Conservation (phyloP, 1,140 invertebrate species). For the Orussus abietinus region DNA sequence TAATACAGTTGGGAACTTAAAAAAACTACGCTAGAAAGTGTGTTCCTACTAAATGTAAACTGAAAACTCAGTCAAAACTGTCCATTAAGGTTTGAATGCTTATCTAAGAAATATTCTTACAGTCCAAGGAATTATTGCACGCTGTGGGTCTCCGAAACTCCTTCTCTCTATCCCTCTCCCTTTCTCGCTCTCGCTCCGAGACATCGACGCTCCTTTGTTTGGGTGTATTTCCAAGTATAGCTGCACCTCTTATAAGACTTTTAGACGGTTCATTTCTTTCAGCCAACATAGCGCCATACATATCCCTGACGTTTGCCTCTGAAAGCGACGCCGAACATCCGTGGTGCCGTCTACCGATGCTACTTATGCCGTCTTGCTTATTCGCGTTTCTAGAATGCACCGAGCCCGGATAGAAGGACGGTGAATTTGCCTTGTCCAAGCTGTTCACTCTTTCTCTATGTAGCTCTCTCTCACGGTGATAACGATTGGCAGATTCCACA, state of each 20-base stretch:
- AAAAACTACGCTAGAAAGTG: too few relatives aligned
- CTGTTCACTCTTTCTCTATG: constrained; percentile 47
- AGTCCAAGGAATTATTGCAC: constrained; percentile 45
- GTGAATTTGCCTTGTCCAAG: constrained; percentile 41
- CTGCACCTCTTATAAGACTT: constrained; percentile 26
- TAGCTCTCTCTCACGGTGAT: constrained; percentile 39
- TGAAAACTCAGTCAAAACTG: too few relatives aligned
- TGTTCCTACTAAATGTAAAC: too few relatives aligned
- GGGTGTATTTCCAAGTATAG: constrained; percentile 28
- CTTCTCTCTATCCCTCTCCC: constrained; percentile 37
- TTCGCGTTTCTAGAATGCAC: constrained; percentile 33
- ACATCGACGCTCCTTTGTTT: constrained; percentile 54
- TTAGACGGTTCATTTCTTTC: constrained; percentile 38
- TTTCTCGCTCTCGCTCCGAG: constrained; percentile 30
- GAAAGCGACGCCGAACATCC: constrained; percentile 44
- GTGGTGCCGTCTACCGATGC: constrained; percentile 43
- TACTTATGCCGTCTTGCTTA: constrained; percentile 29
- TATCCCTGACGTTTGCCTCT: constrained; percentile 46
- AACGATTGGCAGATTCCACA: constrained; percentile 41
- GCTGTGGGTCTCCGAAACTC: constrained; percentile 38
- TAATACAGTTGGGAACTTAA: too few relatives aligned
- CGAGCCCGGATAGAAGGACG: constrained; percentile 39
- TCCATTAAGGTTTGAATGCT: not conserved
- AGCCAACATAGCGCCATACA: constrained; percentile 39
- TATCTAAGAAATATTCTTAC: constrained; percentile 26